Conservation (phyloP, 2,113 vertebrate genomes). For the Perccottus glenii region DNA sequence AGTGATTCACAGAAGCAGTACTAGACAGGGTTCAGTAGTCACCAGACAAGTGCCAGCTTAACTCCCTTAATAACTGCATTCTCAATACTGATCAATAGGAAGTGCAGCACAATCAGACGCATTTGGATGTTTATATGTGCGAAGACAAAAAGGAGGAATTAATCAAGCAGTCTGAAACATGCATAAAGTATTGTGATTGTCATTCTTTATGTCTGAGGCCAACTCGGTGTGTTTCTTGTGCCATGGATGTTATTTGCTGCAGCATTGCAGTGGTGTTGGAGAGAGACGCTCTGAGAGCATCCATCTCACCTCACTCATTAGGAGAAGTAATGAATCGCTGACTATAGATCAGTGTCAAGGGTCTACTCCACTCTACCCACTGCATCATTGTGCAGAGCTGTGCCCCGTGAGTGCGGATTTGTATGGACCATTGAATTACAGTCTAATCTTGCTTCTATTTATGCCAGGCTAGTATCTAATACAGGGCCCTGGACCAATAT, state of each 20-base stretch:
- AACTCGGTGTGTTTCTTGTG: constrained; percentile 22
- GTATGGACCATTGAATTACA: not conserved
- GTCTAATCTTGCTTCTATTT: not conserved
- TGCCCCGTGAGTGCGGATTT: constrained; percentile 8
- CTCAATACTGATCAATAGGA: constrained; percentile 39
- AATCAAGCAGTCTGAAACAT: not conserved
- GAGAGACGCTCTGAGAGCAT: constrained; percentile 41
- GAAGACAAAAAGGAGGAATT: not conserved
- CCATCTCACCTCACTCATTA: constrained; percentile 67
- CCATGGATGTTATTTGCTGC: constrained; percentile 51
- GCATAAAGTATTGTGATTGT: constrained; percentile 1
- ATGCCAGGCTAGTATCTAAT: not conserved
- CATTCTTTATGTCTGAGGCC: constrained; percentile 1
- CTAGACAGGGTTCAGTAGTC: constrained; percentile 35
- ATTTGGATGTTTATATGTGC: not conserved
- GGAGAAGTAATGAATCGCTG: constrained; percentile 62
- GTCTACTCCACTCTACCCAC: constrained; percentile 44
- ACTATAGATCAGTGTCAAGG: constrained; percentile 66
- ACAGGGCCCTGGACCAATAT: not conserved
- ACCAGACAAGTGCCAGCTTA: constrained; percentile 32
- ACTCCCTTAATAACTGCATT: constrained; percentile 40
- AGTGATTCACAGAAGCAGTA: constrained; percentile 41
- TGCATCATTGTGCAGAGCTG: constrained; percentile 35
- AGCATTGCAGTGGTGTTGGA: constrained; percentile 42
- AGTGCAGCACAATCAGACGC: constrained; percentile 4